phyloP scores from a whole-genome alignment of 2,888 invertebrate genomes.

The Nyleta sp. region DNA sequence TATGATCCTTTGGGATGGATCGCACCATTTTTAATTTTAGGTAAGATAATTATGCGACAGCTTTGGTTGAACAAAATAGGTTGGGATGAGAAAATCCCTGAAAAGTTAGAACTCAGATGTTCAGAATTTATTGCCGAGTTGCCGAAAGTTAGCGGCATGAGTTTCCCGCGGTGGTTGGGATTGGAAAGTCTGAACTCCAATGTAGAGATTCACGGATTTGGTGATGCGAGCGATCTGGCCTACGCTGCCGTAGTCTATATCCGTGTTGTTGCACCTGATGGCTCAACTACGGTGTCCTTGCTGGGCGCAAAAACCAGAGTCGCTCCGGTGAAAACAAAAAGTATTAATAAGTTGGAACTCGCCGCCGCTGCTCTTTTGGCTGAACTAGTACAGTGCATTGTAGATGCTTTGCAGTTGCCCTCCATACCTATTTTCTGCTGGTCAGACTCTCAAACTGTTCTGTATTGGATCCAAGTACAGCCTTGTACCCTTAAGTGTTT shows the following conservation, averaged over 20 bases:
- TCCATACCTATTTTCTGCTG: not conserved
- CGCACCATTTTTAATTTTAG: constrained; percentile 17
- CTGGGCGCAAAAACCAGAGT: constrained; percentile 3
- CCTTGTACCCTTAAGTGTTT: constrained; percentile 35
- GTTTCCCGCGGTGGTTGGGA: not conserved
- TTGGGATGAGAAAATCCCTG: constrained; percentile 30
- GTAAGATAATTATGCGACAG: constrained; percentile 21
- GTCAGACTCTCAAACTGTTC: constrained; percentile 57
- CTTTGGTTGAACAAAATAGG: constrained; percentile 27
- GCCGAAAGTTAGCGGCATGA: too few relatives aligned
- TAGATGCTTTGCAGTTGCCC: not conserved
- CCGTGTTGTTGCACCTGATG: not conserved
- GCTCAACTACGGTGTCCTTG: not conserved
- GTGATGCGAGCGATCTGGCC: constrained; percentile 9
- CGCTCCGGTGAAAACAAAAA: constrained; percentile 26
- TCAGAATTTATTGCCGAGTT: not conserved
- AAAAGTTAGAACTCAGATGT: not conserved
- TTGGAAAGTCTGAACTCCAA: not conserved
- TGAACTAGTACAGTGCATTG: not conserved
- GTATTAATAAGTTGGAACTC: constrained; percentile 34
- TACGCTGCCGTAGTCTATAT: constrained; percentile 1
- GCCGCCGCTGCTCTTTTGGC: not conserved
- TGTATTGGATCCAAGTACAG: constrained; percentile 59
- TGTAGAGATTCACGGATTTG: constrained; percentile 10
- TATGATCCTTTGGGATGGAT: constrained; percentile 49